These are phyloP conservation scores for Actinopyga echinites DNA, from an alignment of 53 echinoderm and acorn worm species.

Conservation along the genomic window DNA sequence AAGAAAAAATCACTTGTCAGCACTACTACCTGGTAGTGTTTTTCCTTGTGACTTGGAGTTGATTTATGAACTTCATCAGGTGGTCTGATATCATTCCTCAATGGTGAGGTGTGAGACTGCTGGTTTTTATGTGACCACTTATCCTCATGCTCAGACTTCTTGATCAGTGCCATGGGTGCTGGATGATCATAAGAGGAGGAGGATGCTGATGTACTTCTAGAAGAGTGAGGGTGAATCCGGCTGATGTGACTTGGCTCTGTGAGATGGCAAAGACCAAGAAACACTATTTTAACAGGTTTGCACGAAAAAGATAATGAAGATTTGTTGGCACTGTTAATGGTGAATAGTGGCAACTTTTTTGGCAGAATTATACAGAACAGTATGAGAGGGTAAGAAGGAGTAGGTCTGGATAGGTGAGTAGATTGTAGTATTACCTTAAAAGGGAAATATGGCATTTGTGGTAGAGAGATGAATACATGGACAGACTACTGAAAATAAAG, in stretches of 20 bases:
- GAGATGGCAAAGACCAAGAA: background rate
- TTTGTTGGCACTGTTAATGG: too few relatives aligned
- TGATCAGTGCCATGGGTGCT: slow-evolving; percentile 11
- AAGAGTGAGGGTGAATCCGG: slow-evolving; percentile 34
- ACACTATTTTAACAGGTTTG: too few relatives aligned
- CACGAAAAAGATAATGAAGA: too few relatives aligned
- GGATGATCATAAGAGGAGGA: slow-evolving; percentile 30
- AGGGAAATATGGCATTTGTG: too few relatives aligned
- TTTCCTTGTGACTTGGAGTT: slow-evolving; percentile 34
- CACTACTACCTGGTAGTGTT: slow-evolving; percentile 25
- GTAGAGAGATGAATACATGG: too few relatives aligned
- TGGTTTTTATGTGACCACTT: slow-evolving; percentile 39
- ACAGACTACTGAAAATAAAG: too few relatives aligned
- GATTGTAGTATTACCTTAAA: too few relatives aligned
- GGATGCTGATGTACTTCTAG: slow-evolving; percentile 1
- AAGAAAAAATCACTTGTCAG: too few relatives aligned
- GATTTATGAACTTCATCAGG: slow-evolving; percentile 46
- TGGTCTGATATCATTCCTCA: slow-evolving; percentile 36
- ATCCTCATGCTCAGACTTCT: slow-evolving; percentile 24
- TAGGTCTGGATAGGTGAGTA: too few relatives aligned
- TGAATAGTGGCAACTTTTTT: too few relatives aligned
- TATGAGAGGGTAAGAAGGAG: too few relatives aligned
- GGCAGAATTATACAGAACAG: too few relatives aligned
- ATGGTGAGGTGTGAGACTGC: slow-evolving; percentile 42
- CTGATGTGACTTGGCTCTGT: slow-evolving; percentile 26